Percentiles rank a stretch among this genome's conserved stretches.
Evolutionary conservation across 2,888 invertebrate genomes (phyloP).

Genomic region (Junonia oenone): DNA sequence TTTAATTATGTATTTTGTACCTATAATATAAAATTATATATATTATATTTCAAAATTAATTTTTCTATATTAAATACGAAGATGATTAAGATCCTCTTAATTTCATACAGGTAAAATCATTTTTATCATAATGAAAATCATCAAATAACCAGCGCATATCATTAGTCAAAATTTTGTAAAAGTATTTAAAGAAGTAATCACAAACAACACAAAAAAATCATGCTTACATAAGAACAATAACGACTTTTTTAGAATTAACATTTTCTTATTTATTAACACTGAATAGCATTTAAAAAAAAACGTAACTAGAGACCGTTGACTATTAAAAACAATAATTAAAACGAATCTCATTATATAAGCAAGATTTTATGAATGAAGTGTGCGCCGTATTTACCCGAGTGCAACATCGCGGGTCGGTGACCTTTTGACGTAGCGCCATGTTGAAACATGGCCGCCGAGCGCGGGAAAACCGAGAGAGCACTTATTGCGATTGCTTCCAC

Average conservation of each 20-base stretch:
- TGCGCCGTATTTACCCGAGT: constrained; percentile 28
- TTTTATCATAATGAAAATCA: too few relatives aligned
- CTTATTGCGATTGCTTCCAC: constrained; percentile 59
- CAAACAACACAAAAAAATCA: not conserved
- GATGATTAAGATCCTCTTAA: too few relatives aligned
- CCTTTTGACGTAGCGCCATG: constrained; percentile 33
- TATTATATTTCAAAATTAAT: too few relatives aligned
- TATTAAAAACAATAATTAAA: constrained; percentile 22
- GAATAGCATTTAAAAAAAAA: not conserved
- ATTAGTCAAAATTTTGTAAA: not conserved
- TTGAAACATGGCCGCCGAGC: constrained; percentile 45
- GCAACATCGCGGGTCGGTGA: constrained; percentile 34
- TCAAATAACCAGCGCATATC: not conserved
- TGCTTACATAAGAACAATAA: not conserved
- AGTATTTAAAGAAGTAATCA: not conserved
- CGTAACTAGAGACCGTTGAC: constrained; percentile 1
- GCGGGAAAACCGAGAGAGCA: constrained; percentile 60
- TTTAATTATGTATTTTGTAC: too few relatives aligned
- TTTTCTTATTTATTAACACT: constrained; percentile 3
- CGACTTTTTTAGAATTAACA: not conserved
- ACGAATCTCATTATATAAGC: constrained; percentile 10
- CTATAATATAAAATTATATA: too few relatives aligned
- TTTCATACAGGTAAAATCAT: too few relatives aligned
- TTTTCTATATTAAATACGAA: too few relatives aligned
- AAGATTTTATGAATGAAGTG: constrained; percentile 37